Base-by-base conservation (phyloP, 2,888 invertebrate species). In the Cheilosia urbana region DNA sequence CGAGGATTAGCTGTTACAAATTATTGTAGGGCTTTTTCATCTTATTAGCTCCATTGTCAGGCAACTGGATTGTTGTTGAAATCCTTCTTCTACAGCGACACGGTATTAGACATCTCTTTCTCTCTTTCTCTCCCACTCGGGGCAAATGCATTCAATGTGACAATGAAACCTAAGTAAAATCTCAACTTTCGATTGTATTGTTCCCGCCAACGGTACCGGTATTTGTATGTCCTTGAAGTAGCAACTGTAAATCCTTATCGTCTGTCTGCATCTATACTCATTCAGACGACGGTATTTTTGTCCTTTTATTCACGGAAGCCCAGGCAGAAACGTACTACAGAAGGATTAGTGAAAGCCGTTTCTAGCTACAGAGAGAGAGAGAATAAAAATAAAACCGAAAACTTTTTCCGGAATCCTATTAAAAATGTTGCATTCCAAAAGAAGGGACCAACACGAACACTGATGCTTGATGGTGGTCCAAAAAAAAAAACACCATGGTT, bases 11-110 rank as follows among this genome's bases (percentile, higher is more conserved):
- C 76, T 57, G 47, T 80, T 80, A 66, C 84, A 85, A 80, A 85
- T 84, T 65, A 75, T 66, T 80, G 75, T 71, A 24, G 65, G 60
- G 66, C 42, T 83, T 71, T 72, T 76, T 79, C 79, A 83, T 79
- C 83, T 83, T 83, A 79, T 83, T 83, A 83, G 83, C 68, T 73
- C 71, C 58, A 80, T 80, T 85, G 80, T 85, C 79, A 73, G 57
- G 79, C 63, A 79, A 83, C 79, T 69, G 79, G 57, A 83, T 83
- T 83, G 73, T 72, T 71, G 60, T 45, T 66, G 53, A 72, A 77
- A 82, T 77, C 81, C 68, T 72, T 62, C 42, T 15, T 45, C 42
- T 27, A 37, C 37, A 55, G 69, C 65, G 60, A 73, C 65, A 79
- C 15, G 66, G 73, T 19, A 79, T 79, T 73, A 72, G 58, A 60